Base-by-base conservation (phyloP, 2,888 invertebrate species). In the Panzeria rudis region DNA sequence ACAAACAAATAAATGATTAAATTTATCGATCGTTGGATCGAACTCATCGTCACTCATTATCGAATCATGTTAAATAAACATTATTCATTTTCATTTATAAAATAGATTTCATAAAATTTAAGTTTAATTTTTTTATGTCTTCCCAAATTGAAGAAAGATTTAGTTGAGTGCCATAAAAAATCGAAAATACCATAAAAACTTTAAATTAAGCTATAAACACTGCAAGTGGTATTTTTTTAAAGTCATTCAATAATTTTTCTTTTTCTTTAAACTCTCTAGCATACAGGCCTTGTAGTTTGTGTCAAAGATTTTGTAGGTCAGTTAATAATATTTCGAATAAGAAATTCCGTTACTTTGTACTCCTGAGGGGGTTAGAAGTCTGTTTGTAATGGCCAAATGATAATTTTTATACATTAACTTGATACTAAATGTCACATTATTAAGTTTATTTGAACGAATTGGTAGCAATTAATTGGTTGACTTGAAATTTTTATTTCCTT, bases 1-100 rank as follows among this genome's bases (percentile, higher is more conserved):
- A 78, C 83, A 78, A 61, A 66, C 83, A 78, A 73, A 73, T 62
- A 44, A 73, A 61, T 54, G 35, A 8, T 61, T 23, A 61, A 54
- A 78, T 69, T 73, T 68, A 78, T 73, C 9, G 29, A 32, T 56
- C 32, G 8, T 68, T 77, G 23, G 15, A 68, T 35, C 5, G 15
- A 15, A 9, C 29, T 71, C 13, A 64, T 54, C 13, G 44, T 54
- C 32, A 54, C 23, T 25, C 38, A 11, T 44, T 44, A 66, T 56
- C 41, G 66, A 56, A 56, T 66, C 64, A 76, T 44, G 23, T 76
- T 75, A 13, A 62, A 20, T 75, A 17, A 52, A 25, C 8, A 62
- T 71, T 11, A 15, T 47, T 44, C 20, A 25, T 71, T 41, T 54
- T 8, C 15, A 13, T 71, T 78, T 71, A 23, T 62, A 29, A 69